Base-by-base conservation (phyloP, 2,888 invertebrate species). In the Aphodius sticticus region DNA sequence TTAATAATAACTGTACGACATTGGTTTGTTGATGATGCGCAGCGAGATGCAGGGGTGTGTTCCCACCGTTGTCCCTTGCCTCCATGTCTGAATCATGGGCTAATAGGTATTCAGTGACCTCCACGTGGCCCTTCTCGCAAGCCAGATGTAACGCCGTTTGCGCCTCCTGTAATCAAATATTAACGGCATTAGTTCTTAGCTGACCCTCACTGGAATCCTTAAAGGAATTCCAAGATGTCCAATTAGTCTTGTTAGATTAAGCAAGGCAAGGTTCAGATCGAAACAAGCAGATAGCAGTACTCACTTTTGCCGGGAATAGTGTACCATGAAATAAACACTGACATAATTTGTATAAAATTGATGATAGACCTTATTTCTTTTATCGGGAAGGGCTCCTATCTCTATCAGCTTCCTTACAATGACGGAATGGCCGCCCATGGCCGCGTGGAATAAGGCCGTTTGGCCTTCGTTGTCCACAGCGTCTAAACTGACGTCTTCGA, bases 391-490 rank as follows among this genome's bases (percentile, higher is more conserved):
- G 14, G 94, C 94, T 6, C 94, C 94, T 79, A 91, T 90, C 76
- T 93, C 92, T n/a, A 95, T 90, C 35, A 96, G 89, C 72, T 93
- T 89, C 76, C 91, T 91, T 3, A 94, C 93, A 16, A 95, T 92
- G 26, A 91, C 89, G 0, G 92, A 90, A 87, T 96, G 93, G 0
- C 96, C 96, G 38, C 93, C 93, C 75, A 93, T 91, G 0, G 96
- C 93, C 0, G 96, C 96, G 81, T 95, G 92, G 84, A 95, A 95
- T 9, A 96, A 91, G 0, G 96, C 93, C 2, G 95, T 94, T 86
- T 94, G 93, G 0, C 94, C 94, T 36, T 93, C 93, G 81, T 91
- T 91, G 87, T 96, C 96, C 16, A 90, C 89, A 7, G 92, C 92
- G 82, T 93, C 92, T 70, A 93, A 88, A 79, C 90, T 89, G 16